phyloP scores from a whole-genome alignment of 2,888 invertebrate species.

The Acanthosepion pharaonis region DNA sequence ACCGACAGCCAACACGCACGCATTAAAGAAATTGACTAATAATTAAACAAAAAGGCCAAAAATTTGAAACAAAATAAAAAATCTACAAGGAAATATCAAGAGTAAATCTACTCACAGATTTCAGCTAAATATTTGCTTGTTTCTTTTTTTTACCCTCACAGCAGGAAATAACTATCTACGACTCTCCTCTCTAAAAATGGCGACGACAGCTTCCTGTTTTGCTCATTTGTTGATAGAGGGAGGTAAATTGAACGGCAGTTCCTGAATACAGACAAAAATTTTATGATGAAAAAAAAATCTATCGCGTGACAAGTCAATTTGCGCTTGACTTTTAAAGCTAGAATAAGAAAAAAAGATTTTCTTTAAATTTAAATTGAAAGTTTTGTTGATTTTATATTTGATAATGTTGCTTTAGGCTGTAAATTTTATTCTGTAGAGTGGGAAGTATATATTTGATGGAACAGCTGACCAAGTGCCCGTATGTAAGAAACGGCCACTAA shows the following conservation, averaged over 20 bases:
- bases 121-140: constrained; percentile 41
- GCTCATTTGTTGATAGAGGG: neutral
- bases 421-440: neutral
- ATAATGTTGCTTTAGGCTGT: neutral
- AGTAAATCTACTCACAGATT: constrained; percentile 39
- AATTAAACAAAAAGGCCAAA: neutral
- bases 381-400: neutral
- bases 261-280: neutral
- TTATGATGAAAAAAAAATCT: neutral
- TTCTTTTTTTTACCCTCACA: constrained; percentile 41
- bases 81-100: neutral
- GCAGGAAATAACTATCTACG: constrained; percentile 46
- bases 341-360: neutral
- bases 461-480: neutral
- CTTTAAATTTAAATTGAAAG: neutral
- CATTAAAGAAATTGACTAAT: constrained; percentile 35
- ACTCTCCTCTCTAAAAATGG: constrained; percentile 44
- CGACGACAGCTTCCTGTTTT: constrained; percentile 47
- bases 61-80: neutral
- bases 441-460: neutral
- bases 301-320: neutral
- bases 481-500: neutral
- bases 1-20: neutral
- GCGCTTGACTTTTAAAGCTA: neutral
- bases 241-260: neutral